phyloP scores from a whole-genome alignment of 2,797 vertebrate species.

The Argya squamiceps region DNA sequence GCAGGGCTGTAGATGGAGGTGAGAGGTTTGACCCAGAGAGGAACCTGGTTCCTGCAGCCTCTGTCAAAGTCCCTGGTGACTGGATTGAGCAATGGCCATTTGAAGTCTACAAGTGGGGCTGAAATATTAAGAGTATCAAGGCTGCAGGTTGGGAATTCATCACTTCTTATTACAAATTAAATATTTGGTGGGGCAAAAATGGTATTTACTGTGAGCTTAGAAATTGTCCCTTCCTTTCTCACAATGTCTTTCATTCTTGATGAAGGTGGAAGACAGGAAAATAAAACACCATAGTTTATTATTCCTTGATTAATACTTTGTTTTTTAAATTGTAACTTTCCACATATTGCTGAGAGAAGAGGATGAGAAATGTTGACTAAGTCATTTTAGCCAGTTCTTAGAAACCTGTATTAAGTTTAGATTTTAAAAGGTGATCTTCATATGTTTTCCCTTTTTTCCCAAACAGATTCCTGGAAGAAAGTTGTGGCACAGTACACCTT shows the following conservation, averaged over 20 bases:
- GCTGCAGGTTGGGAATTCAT: background rate
- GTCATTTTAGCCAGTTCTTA: background rate
- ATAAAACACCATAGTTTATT: background rate
- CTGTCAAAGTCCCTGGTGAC: background rate
- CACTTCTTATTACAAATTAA: background rate
- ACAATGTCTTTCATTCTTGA: background rate
- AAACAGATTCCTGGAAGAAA: background rate
- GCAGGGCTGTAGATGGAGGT: background rate
- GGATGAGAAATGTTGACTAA: background rate
- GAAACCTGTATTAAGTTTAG: background rate
- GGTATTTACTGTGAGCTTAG: background rate
- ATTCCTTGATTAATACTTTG: background rate
- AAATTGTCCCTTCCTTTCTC: background rate
- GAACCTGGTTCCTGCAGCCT: background rate
- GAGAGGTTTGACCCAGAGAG: constrained; percentile 1
- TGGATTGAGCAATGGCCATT: background rate
- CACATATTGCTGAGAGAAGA: background rate
- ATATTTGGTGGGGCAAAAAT: background rate
- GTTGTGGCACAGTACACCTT: accelerated
- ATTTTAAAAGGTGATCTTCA: background rate
- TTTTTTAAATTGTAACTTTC: background rate
- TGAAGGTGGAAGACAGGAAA: background rate
- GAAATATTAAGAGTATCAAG: background rate
- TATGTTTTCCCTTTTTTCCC: background rate
- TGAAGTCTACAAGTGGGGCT: background rate